Base-by-base conservation (phyloP, 2,888 invertebrate species). In the Agrenia bidenticulata region DNA sequence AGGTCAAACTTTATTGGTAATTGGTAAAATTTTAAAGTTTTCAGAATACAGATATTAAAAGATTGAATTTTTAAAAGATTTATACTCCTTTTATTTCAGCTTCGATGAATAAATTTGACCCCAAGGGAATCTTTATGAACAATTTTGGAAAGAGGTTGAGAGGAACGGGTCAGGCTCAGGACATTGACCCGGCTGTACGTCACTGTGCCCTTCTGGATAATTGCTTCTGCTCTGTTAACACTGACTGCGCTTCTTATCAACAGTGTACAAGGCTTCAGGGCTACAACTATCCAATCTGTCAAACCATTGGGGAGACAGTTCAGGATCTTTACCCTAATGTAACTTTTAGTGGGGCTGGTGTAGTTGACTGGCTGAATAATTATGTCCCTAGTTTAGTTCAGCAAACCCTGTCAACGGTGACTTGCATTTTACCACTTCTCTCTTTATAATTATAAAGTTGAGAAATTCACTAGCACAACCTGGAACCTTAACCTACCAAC, bases 191-290 rank as follows among this genome's bases (percentile, higher is more conserved):
- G 19, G 7, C 9, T 5, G 53, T 23, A n/a, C 17, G 13, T 15
- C 63, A 64, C 26, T 67, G 67, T 54, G 67, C 61, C 11, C 39
- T 67, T 13, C 50, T 32, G 26, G 67, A 67, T 27, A 50, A 67
- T 53, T 67, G 67, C 26, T 19, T 64, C 11, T 66, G 66, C 21
- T 23, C 23, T n/a, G 17, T 13, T 9, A 55, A 50, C 21, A 15
- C 13, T 1, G 66, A 66, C 23, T 66, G 66, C 58, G 62, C 53
- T 2, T 2, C 1, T 42, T 24, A 19, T 7, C 61, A 62, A 32
- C 17, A 1, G 0, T 65, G 65, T 26, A 45, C 45, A 21, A 32
- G 49, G 15, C 17, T 56, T 19, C 39, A n/a, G 17, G 57, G 57
- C 0, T 61, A 42, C 15, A 32, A 27, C 5, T 59, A 45, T n/a